Evolutionary conservation across 2,888 invertebrate species (phyloP).

Genomic region (Altica lythri): DNA sequence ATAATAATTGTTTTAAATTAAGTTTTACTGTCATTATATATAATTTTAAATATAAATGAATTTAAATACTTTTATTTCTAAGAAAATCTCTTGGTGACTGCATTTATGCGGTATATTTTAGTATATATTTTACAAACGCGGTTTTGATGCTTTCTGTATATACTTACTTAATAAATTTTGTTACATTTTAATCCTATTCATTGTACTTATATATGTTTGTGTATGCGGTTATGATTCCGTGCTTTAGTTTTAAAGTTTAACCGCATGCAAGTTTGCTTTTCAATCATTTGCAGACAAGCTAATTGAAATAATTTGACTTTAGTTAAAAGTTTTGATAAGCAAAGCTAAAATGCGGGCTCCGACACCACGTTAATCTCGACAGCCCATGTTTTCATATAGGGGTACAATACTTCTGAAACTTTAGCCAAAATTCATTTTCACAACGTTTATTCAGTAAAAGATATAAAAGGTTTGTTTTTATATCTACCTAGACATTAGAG

Average conservation of each 20-base stretch:
- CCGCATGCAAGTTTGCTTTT: constrained; percentile 13
- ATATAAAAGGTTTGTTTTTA: no score
- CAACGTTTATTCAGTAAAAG: no score
- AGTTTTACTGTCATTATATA: no score
- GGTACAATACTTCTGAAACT: constrained; percentile 17
- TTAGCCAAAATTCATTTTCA: constrained; percentile 11
- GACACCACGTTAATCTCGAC: constrained; percentile 15
- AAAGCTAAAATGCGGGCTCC: constrained; percentile 22
- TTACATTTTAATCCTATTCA: constrained; percentile 5
- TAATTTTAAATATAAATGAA: no score
- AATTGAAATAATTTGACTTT: constrained; percentile 27
- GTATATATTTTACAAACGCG: no score
- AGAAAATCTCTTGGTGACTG: no score
- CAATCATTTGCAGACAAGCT: constrained; percentile 21
- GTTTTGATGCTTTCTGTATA: no score
- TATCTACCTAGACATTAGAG: no score
- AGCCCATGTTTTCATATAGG: constrained; percentile 14
- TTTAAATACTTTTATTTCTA: no score
- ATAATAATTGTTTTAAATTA: no score
- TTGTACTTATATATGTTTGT: constrained; percentile 9
- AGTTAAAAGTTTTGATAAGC: constrained; percentile 29
- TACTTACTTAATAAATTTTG: no score
- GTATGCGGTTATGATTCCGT: constrained; percentile 15
- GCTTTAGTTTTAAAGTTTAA: constrained; percentile 14
- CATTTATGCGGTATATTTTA: no score